A percentile compares a stretch with the other conserved stretches of the same genome.
Conservation (phyloP, 2,888 invertebrate species). For the Cheiracanthium punctorium region DNA sequence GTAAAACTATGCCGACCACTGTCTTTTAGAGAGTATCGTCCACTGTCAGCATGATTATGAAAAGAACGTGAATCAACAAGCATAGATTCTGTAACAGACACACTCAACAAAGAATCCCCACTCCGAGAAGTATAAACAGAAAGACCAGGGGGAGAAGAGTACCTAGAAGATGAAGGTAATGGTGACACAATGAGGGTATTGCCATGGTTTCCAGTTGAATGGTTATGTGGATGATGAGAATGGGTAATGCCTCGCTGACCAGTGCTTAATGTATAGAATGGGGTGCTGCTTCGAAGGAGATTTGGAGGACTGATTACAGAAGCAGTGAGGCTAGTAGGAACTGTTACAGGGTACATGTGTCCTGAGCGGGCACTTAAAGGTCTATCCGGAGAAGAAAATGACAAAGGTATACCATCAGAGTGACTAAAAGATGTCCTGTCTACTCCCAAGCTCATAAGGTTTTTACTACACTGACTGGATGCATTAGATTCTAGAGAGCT, state of each 20-base stretch:
- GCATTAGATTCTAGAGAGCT: slow-evolving; percentile 75
- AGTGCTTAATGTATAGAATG: slow-evolving; percentile 68
- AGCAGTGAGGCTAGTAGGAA: slow-evolving; percentile 64
- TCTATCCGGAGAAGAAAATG: slow-evolving; percentile 62
- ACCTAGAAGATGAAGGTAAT: slow-evolving; percentile 53
- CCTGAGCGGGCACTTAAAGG: slow-evolving; percentile 62
- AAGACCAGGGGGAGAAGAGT: slow-evolving; percentile 73
- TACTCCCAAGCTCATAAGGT: slow-evolving; percentile 43
- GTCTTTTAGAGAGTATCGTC: slow-evolving; percentile 70
- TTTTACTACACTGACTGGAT: slow-evolving; percentile 66
- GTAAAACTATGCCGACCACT: slow-evolving; percentile 71
- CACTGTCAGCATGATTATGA: slow-evolving; percentile 67
- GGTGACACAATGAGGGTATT: slow-evolving; percentile 63
- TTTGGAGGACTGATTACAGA: slow-evolving; percentile 59
- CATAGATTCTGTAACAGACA: slow-evolving; percentile 74
- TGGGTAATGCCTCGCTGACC: slow-evolving; percentile 68
- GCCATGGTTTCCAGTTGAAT: slow-evolving; percentile 37
- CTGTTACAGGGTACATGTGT: slow-evolving; percentile 67
- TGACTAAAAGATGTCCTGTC: slow-evolving; percentile 64
- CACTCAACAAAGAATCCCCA: slow-evolving; percentile 78
- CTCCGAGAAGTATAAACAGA: slow-evolving; percentile 79
- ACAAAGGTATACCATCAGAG: slow-evolving; percentile 57
- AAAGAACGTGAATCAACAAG: slow-evolving; percentile 68
- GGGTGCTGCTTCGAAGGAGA: slow-evolving; percentile 57
- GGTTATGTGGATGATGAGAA: slow-evolving; percentile 69